These are phyloP conservation scores for Drosophila pachea DNA, from an alignment of 1,140 invertebrate species.

Conservation along the genomic window DNA sequence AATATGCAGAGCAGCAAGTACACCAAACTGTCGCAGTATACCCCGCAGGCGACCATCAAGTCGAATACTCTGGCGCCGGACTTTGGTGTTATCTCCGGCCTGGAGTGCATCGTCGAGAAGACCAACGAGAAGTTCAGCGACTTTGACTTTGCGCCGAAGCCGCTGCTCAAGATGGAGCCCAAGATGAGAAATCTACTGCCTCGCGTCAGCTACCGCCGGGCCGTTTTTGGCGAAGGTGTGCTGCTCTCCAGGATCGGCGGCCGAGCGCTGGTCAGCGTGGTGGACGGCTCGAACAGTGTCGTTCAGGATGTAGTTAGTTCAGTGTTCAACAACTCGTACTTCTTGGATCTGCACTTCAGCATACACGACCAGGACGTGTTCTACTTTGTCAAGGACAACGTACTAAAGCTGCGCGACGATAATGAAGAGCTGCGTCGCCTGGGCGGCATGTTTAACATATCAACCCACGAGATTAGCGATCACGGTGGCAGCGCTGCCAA, in stretches of 20 bases:
- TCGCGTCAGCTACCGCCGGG: conserved; percentile 88
- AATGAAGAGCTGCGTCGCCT: conserved; percentile 90
- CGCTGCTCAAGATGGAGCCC: conserved; percentile 88
- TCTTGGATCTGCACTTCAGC: conserved; percentile 94
- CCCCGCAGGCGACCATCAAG: conserved; percentile 87
- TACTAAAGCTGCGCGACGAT: conserved; percentile 91
- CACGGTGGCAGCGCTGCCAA: conserved; percentile 85
- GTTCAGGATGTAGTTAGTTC: conserved; percentile 95
- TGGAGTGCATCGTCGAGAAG: conserved; percentile 92
- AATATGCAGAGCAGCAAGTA: conserved; percentile 92
- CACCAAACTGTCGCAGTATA: conserved; percentile 87
- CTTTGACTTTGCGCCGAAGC: conserved; percentile 90
- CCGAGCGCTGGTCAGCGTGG: conserved; percentile 89
- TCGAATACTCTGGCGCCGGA: conserved; percentile 88
- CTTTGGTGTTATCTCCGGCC: conserved; percentile 91
- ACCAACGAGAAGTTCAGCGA: conserved; percentile 89
- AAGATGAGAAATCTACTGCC: conserved; percentile 89
- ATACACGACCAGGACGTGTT: conserved; percentile 96
- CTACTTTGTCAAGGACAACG: conserved; percentile 96
- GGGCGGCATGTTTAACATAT: conserved; percentile 95
- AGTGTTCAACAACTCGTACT: conserved; percentile 95
- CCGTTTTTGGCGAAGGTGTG: conserved; percentile 94
- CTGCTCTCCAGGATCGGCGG: conserved; percentile 90
- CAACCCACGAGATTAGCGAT: conserved; percentile 92
- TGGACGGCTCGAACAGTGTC: conserved; percentile 91